Conservation (phyloP, 2,888 invertebrate genomes). For the Portevinia maculata region DNA sequence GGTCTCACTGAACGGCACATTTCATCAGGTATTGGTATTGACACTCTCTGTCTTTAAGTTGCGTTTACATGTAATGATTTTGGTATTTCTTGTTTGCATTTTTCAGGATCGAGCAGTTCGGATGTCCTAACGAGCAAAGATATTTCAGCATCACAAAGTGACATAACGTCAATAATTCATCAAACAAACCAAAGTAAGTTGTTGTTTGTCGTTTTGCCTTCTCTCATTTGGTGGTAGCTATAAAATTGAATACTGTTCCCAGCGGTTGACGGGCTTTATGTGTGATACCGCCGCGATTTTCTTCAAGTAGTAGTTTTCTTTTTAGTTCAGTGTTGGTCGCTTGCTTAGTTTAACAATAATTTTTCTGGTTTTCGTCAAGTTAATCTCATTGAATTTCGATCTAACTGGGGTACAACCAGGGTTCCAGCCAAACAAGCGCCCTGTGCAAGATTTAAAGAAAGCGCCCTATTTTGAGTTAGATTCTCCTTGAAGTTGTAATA, state of each 20-base stretch:
- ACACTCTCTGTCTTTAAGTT: slow-evolving; percentile 1
- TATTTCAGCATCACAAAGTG: slow-evolving; percentile 83
- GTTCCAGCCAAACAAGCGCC: too few species aligned
- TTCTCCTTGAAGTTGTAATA: too few species aligned
- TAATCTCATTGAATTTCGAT: too few species aligned
- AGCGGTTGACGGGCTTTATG: neutral
- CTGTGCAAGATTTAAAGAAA: too few species aligned
- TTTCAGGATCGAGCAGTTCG: slow-evolving; percentile 81
- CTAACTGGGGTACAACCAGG: too few species aligned
- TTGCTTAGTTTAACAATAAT: too few species aligned
- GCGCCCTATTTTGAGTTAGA: too few species aligned
- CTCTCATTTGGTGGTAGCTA: neutral
- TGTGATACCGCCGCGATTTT: too few species aligned
- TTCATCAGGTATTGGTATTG: slow-evolving; percentile 79
- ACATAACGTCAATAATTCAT: slow-evolving; percentile 83
- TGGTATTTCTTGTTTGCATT: slow-evolving; percentile 17
- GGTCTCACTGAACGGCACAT: slow-evolving; percentile 82
- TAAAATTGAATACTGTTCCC: neutral
- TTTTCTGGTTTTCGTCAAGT: too few species aligned
- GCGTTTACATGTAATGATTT: slow-evolving; percentile 23
- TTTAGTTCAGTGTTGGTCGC: too few species aligned
- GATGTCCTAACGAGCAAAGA: slow-evolving; percentile 83
- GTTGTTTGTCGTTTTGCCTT: neutral
- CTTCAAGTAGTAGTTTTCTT: too few species aligned
- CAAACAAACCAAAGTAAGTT: slow-evolving; percentile 82